phyloP scores from a whole-genome alignment of 1,140 invertebrate species.

The Dufourea novaeangliae region DNA sequence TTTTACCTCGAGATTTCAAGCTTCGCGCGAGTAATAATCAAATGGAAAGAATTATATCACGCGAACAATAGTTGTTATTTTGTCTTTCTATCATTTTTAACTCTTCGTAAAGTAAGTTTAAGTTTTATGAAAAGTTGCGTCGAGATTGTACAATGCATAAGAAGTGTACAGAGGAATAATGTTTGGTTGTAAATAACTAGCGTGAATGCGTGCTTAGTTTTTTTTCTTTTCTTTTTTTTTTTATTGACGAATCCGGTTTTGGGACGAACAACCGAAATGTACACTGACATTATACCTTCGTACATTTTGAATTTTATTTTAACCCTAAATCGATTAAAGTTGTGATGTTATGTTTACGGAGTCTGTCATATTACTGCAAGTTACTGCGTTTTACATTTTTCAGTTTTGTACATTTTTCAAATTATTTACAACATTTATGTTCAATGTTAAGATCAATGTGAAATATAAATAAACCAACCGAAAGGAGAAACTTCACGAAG shows the following conservation, averaged over 20 bases:
- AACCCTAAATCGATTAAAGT: neutral
- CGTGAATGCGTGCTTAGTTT: slow-evolving; percentile 14
- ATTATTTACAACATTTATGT: slow-evolving; percentile 1
- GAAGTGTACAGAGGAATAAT: neutral
- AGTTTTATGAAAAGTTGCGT: slow-evolving; percentile 5
- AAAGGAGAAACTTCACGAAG: neutral
- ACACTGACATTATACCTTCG: neutral
- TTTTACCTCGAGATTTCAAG: neutral
- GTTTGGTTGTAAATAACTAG: neutral
- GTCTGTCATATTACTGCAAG: slow-evolving; percentile 24
- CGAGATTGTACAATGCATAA: slow-evolving; percentile 5
- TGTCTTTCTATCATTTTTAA: neutral
- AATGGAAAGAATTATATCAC: neutral
- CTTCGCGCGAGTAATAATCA: neutral
- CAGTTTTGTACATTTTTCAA: neutral
- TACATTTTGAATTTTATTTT: slow-evolving; percentile 1
- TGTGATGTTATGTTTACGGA: slow-evolving; percentile 44
- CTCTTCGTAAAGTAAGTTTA: neutral
- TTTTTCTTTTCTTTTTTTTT: too few relatives aligned
- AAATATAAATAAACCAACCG: slow-evolving; percentile 8
- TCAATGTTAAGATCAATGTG: neutral
- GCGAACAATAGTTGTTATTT: neutral
- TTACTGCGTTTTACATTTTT: neutral
- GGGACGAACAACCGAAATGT: neutral
- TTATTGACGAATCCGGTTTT: neutral